Evolutionary conservation across 2,113 vertebrate species (phyloP).

Genomic region (Oryzias celebensis): DNA sequence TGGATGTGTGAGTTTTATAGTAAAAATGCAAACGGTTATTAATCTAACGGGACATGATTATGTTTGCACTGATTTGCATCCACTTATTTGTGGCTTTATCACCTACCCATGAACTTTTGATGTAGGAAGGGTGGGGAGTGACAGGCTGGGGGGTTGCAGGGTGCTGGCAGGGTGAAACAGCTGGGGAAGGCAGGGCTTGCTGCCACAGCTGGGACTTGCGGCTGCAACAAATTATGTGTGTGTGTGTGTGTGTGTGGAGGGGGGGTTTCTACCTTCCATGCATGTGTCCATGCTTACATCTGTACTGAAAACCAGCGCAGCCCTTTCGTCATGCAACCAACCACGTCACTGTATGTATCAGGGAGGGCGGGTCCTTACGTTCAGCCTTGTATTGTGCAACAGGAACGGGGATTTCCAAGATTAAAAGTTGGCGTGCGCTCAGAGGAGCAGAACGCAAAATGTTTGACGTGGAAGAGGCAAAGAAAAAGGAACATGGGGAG

Average conservation of each 20-base stretch:
- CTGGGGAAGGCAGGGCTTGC: conserved; percentile 26
- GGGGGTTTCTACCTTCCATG: not conserved
- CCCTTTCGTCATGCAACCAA: conserved; percentile 11
- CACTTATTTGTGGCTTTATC: conserved; percentile 29
- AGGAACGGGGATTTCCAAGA: conserved; percentile 49
- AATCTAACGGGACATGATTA: conserved; percentile 19
- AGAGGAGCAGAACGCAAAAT: conserved; percentile 4
- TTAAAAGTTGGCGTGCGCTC: conserved; percentile 23
- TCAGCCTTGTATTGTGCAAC: conserved; percentile 9
- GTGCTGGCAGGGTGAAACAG: conserved; percentile 16
- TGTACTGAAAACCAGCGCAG: not conserved
- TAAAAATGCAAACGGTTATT: conserved; percentile 48
- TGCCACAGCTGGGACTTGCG: conserved; percentile 41
- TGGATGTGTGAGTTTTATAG: not conserved
- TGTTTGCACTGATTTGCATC: conserved; percentile 47
- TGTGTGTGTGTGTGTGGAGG: not conserved
- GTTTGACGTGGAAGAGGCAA: not conserved
- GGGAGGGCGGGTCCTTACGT: conserved; percentile 8
- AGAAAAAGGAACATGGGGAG: not conserved
- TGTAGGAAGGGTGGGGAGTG: conserved; percentile 1
- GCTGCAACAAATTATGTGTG: not conserved
- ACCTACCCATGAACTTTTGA: conserved; percentile 4
- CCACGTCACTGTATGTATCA: not conserved
- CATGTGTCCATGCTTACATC: conserved; percentile 8
- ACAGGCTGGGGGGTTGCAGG: conserved; percentile 9